Conservation (phyloP, 2,113 vertebrate genomes). For the Rhadina sibilatrix region DNA sequence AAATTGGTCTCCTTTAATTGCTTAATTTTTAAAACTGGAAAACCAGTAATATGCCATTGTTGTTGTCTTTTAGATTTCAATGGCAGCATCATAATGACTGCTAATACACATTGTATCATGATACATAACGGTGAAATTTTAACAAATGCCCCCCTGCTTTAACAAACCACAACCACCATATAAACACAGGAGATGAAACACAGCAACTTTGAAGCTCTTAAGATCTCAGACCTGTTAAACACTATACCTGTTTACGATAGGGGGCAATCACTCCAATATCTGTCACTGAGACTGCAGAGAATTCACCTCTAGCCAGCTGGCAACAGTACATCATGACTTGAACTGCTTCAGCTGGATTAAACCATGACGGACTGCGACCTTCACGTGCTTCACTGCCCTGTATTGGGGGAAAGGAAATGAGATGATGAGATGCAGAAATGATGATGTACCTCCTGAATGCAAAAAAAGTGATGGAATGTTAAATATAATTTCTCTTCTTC, state of each 20-base stretch:
- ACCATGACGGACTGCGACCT: constrained; percentile 89
- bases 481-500: neutral
- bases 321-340: constrained; percentile 92
- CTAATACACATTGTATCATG: neutral
- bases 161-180: neutral
- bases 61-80: neutral
- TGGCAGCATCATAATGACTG: neutral
- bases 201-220: neutral
- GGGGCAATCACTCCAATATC: constrained; percentile 91
- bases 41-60: neutral
- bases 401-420: neutral
- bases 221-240: neutral
- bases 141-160: neutral
- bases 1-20: neutral
- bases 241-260: constrained; percentile 89
- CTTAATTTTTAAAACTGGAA: neutral
- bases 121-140: neutral
- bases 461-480: neutral
- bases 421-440: neutral
- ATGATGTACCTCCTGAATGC: neutral
- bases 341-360: constrained; percentile 91
- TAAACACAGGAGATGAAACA: neutral
- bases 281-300: constrained; percentile 66
- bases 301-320: constrained; percentile 81
- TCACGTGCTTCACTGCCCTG: constrained; percentile 90